phyloP scores from a whole-genome alignment of 2,888 invertebrate genomes.

The Trichogramma evanescens region DNA sequence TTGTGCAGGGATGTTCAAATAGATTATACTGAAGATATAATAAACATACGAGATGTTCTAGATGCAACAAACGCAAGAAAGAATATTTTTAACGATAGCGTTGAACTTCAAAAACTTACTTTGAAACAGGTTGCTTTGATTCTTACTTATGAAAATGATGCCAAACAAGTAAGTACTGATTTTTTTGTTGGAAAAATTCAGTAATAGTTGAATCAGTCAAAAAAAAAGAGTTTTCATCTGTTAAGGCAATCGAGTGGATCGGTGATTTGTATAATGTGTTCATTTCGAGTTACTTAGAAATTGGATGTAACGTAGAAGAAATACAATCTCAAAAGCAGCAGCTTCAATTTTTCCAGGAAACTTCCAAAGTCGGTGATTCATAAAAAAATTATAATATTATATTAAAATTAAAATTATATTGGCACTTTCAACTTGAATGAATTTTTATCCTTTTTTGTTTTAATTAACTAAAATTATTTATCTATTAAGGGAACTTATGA shows the following conservation, averaged over 20 bases:
- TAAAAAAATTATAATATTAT: slow-evolving; percentile 38
- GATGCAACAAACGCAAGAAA: slow-evolving; percentile 64
- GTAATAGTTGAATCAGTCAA: background rate
- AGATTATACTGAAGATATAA: slow-evolving; percentile 65
- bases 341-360: slow-evolving; percentile 68
- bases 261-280: slow-evolving; percentile 67
- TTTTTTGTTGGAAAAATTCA: background rate
- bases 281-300: slow-evolving; percentile 61
- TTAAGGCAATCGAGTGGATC: slow-evolving; percentile 67
- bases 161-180: slow-evolving; percentile 52
- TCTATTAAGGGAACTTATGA: slow-evolving; percentile 66
- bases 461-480: background rate
- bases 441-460: slow-evolving; percentile 2
- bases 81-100: slow-evolving; percentile 66
- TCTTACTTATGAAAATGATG: slow-evolving; percentile 69
- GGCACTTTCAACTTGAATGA: no score
- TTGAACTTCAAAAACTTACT: slow-evolving; percentile 69
- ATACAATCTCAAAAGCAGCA: slow-evolving; percentile 69
- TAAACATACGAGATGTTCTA: slow-evolving; percentile 64
- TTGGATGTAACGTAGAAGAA: slow-evolving; percentile 67
- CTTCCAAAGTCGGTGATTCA: slow-evolving; percentile 54
- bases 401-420: background rate
- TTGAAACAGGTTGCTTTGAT: slow-evolving; percentile 72
- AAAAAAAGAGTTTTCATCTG: background rate
- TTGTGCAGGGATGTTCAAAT: slow-evolving; percentile 63